Evolutionary conservation across 2,797 vertebrate species (phyloP).

Genomic region (Protosalanx chinensis): DNA sequence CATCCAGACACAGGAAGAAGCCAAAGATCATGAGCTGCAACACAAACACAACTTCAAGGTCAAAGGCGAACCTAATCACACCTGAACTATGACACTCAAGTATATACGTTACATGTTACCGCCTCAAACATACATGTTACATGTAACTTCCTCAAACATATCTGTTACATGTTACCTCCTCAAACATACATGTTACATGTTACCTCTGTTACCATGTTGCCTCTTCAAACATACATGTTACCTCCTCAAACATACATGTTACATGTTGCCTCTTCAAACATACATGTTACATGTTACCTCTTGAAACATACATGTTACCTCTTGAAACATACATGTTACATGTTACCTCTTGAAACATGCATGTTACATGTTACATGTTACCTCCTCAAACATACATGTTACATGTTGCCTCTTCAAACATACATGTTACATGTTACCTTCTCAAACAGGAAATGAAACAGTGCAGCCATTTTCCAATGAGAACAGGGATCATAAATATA

Average conservation of each 20-base stretch:
- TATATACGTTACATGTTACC: too few relatives aligned
- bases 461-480: slow-evolving; percentile 18
- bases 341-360: neutral
- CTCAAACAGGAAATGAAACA: slow-evolving; percentile 21
- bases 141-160: neutral
- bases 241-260: slow-evolving; percentile 27
- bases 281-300: slow-evolving; percentile 28
- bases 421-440: slow-evolving; percentile 29
- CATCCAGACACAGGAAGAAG: slow-evolving; percentile 94
- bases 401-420: too few relatives aligned
- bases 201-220: too few relatives aligned
- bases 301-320: too few relatives aligned
- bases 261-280: too few relatives aligned
- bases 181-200: too few relatives aligned
- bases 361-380: neutral
- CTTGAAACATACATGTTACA: too few relatives aligned
- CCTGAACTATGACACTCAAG: too few relatives aligned
- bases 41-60: neutral
- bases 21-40: slow-evolving; percentile 94
- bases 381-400: too few relatives aligned
- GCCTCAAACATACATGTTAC: too few relatives aligned
- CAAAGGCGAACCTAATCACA: too few relatives aligned
- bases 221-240: slow-evolving; percentile 11
- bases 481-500: neutral
- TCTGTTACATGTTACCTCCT: too few relatives aligned